These are phyloP conservation scores for Psophia crepitans DNA, from an alignment of 2,113 vertebrate species.

Conservation along the genomic window DNA sequence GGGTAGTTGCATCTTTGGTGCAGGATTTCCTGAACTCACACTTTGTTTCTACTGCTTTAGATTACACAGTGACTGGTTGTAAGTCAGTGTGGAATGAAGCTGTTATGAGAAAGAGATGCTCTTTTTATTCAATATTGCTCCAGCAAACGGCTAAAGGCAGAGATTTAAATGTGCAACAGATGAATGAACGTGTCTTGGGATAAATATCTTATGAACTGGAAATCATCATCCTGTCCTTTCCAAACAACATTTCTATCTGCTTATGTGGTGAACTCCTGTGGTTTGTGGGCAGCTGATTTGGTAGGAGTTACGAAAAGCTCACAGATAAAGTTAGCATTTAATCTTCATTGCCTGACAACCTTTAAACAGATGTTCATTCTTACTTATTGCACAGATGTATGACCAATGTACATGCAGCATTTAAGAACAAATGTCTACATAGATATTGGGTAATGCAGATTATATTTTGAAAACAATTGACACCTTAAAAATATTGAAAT, in stretches of 20 bases:
- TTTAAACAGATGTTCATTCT: neutral
- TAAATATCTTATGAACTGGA: constrained; percentile 54
- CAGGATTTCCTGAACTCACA: constrained; percentile 30
- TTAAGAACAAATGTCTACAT: neutral
- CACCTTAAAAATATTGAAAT: neutral
- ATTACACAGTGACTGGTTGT: constrained; percentile 25
- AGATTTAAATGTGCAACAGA: constrained; percentile 55
- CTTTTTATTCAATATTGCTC: constrained; percentile 16
- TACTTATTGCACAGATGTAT: neutral
- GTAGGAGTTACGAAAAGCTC: constrained; percentile 19
- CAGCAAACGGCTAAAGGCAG: constrained; percentile 50
- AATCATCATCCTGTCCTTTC: constrained; percentile 51
- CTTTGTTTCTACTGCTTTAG: constrained; percentile 59
- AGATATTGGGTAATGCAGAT: neutral
- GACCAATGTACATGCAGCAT: neutral
- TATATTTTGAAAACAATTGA: neutral
- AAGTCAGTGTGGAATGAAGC: constrained; percentile 19
- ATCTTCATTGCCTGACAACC: constrained; percentile 12
- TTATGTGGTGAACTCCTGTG: constrained; percentile 55
- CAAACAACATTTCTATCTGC: constrained; percentile 52
- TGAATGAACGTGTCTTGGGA: constrained; percentile 61
- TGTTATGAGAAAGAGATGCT: constrained; percentile 57
- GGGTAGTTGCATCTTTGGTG: neutral
- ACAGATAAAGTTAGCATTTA: constrained; percentile 34
- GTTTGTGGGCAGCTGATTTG: constrained; percentile 56